Conservation (phyloP, 2,113 vertebrate species). For the Microtus ochrogaster region DNA sequence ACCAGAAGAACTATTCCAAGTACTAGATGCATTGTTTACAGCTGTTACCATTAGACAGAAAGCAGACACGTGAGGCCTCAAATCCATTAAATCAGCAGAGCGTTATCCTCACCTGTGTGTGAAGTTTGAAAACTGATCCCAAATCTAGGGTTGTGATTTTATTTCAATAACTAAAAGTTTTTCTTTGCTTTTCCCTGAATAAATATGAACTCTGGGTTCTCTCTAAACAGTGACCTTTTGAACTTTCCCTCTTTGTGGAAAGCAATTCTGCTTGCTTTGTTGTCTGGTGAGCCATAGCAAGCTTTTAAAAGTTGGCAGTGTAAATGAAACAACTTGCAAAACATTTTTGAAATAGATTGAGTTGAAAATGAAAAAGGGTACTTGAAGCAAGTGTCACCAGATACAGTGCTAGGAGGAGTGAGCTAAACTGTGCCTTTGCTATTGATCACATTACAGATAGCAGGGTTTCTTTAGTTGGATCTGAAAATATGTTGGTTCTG, state of each 20-base stretch:
- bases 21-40: neutral
- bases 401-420: neutral
- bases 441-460: neutral
- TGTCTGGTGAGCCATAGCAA: neutral
- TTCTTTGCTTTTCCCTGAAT: neutral
- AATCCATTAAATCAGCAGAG: no score
- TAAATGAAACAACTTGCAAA: neutral
- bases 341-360: neutral
- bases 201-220: neutral
- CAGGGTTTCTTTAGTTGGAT: neutral
- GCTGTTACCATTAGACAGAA: neutral
- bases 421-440: no score
- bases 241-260: neutral
- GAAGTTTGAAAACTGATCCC: neutral
- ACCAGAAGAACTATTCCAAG: neutral
- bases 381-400: neutral
- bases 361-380: neutral
- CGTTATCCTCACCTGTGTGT: neutral
- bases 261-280: neutral
- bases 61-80: neutral
- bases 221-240: neutral
- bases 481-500: neutral
- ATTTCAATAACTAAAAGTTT: neutral
- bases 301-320: neutral
- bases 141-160: neutral